A percentile compares a stretch with the other conserved stretches of the same genome.
Conservation (phyloP, 2,888 invertebrate genomes). For the Ophion slaviceki region DNA sequence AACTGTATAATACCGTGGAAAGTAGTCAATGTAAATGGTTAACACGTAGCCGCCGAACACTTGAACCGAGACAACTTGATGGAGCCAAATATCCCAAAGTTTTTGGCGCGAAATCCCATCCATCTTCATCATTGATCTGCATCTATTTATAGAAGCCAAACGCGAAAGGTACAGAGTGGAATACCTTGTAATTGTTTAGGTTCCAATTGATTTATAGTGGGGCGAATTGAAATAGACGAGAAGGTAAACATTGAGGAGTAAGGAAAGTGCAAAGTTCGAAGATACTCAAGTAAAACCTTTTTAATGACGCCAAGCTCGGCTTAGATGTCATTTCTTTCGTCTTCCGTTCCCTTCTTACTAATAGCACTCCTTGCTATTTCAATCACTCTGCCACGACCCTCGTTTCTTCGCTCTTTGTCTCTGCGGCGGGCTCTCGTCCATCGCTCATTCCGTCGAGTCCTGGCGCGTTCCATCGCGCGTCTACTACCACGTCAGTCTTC, state of each 20-base stretch:
- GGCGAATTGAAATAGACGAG: not conserved
- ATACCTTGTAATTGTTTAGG: not conserved
- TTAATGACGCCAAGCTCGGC: constrained; percentile 52
- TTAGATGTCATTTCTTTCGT: constrained; percentile 26
- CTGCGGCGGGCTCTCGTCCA: constrained; percentile 76
- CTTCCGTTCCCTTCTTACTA: constrained; percentile 37
- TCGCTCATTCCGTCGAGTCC: constrained; percentile 74
- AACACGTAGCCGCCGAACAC: not conserved
- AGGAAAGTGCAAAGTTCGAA: constrained; percentile 5
- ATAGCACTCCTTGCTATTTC: constrained; percentile 66
- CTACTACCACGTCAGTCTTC: constrained; percentile 73
- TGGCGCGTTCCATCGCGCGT: constrained; percentile 73
- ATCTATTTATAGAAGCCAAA: not conserved
- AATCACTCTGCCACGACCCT: constrained; percentile 56
- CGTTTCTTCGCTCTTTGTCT: constrained; percentile 68
- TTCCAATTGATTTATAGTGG: constrained; percentile 2
- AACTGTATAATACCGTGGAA: no score
- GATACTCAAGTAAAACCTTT: constrained; percentile 7
- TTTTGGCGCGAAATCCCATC: not conserved
- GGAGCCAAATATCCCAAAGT: not conserved
- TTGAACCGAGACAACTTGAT: not conserved
- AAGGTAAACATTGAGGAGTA: not conserved
- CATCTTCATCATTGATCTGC: not conserved
- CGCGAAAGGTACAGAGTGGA: not conserved
- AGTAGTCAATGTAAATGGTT: not conserved